phyloP scores from a whole-genome alignment of 2,797 vertebrate genomes.

The Halcyon smyrnensis region DNA sequence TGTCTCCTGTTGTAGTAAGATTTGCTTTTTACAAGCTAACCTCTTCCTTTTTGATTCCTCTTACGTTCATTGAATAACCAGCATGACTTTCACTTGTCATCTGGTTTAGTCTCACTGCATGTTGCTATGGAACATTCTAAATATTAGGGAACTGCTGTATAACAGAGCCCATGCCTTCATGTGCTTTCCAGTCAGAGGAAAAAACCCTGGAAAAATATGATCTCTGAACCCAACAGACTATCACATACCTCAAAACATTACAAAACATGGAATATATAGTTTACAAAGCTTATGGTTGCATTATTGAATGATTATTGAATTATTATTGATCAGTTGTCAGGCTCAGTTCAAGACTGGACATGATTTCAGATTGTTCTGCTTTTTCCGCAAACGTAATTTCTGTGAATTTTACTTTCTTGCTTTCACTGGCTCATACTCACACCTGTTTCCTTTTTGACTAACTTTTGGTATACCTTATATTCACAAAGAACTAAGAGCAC shows the following conservation, averaged over 20 bases:
- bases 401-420: conserved; percentile 24
- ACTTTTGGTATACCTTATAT: not conserved
- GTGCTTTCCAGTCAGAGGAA: conserved; percentile 17
- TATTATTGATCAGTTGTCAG: not conserved
- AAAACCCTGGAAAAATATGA: conserved; percentile 52
- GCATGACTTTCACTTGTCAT: conserved; percentile 40
- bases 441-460: conserved; percentile 45
- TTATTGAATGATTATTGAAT: too few relatives aligned
- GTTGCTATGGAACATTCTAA: conserved; percentile 76
- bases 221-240: not conserved
- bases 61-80: not conserved
- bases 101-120: not conserved
- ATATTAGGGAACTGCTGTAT: conserved; percentile 70
- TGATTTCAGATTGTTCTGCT: not conserved
- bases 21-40: not conserved
- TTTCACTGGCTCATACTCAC: not conserved
- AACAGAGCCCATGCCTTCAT: not conserved
- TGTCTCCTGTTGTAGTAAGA: not conserved
- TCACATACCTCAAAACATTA: not conserved
- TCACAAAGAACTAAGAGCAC: not conserved
- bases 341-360: not conserved
- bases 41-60: not conserved
- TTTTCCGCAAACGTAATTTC: conserved; percentile 41
- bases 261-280: not conserved
- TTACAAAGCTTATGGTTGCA: not conserved